A percentile compares a stretch with the other conserved stretches of the same genome.
Conservation (phyloP, 2,888 invertebrate genomes). For the Himalopsyche kuldschensis region DNA sequence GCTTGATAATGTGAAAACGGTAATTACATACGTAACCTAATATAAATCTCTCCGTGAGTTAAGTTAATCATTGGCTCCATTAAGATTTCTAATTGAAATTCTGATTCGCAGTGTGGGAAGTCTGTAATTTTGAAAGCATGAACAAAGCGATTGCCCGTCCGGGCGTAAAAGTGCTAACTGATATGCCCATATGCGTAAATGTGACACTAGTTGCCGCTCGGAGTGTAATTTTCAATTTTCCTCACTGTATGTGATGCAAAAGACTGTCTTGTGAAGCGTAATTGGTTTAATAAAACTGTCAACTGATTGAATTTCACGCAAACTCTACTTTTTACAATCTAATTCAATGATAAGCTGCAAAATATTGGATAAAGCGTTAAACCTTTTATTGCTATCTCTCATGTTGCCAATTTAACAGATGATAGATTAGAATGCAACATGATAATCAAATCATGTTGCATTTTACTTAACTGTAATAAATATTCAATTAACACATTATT, state of each 20-base stretch:
- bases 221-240: neutral
- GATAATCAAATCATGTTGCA: too few relatives aligned
- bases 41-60: neutral
- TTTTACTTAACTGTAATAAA: too few relatives aligned
- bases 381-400: too few relatives aligned
- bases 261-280: too few relatives aligned
- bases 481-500: too few relatives aligned
- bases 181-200: neutral
- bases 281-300: too few relatives aligned
- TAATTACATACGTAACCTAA: conserved; percentile 10
- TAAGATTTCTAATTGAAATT: conserved; percentile 24
- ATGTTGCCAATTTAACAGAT: too few relatives aligned
- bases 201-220: neutral
- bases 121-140: neutral
- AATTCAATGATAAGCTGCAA: too few relatives aligned
- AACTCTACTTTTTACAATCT: too few relatives aligned
- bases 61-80: conserved; percentile 31
- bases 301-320: too few relatives aligned
- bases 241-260: neutral
- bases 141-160: neutral
- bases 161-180: neutral
- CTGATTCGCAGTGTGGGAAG: neutral
- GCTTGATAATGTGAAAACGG: conserved; percentile 1
- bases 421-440: too few relatives aligned
- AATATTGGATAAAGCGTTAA: too few relatives aligned